Percentiles rank a stretch among this genome's conserved stretches.
Evolutionary conservation across 2,113 vertebrate genomes (phyloP).

Genomic region (Bubo bubo): DNA sequence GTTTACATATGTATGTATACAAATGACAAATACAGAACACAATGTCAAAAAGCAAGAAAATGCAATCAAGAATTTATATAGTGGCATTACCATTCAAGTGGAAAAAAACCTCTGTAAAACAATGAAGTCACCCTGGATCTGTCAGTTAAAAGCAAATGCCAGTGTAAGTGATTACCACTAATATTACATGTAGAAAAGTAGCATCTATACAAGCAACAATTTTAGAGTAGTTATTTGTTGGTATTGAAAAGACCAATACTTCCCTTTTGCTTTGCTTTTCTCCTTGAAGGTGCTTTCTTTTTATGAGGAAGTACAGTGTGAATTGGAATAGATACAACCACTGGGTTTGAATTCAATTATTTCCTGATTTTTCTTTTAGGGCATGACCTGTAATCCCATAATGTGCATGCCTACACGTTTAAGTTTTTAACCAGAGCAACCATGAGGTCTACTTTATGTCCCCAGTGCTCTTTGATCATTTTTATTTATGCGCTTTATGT

Average conservation of each 20-base stretch:
- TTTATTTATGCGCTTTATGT: neutral
- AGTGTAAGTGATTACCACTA: neutral
- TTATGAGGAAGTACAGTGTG: neutral
- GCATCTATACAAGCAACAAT: neutral
- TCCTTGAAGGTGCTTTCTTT: neutral
- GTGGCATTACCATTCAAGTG: slow-evolving; percentile 31
- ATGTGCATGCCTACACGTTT: neutral
- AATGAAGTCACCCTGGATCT: slow-evolving; percentile 18
- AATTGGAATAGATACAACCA: neutral
- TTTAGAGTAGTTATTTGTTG: neutral
- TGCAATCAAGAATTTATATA: slow-evolving; percentile 58
- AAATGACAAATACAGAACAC: slow-evolving; percentile 42
- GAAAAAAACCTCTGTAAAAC: slow-evolving; percentile 50
- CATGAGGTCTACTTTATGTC: neutral
- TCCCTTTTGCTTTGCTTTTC: neutral
- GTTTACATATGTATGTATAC: slow-evolving; percentile 54
- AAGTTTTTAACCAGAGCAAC: neutral
- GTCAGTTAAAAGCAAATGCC: slow-evolving; percentile 32
- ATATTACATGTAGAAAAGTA: neutral
- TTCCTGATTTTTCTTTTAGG: neutral
- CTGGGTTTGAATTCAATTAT: neutral
- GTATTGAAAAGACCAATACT: neutral
- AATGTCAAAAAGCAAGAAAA: slow-evolving; percentile 54
- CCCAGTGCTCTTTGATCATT: neutral
- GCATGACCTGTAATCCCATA: slow-evolving; percentile 9